These are phyloP conservation scores for Triplophysa yarkandensis DNA, from an alignment of 2,797 vertebrate genomes.

Conservation along the genomic window DNA sequence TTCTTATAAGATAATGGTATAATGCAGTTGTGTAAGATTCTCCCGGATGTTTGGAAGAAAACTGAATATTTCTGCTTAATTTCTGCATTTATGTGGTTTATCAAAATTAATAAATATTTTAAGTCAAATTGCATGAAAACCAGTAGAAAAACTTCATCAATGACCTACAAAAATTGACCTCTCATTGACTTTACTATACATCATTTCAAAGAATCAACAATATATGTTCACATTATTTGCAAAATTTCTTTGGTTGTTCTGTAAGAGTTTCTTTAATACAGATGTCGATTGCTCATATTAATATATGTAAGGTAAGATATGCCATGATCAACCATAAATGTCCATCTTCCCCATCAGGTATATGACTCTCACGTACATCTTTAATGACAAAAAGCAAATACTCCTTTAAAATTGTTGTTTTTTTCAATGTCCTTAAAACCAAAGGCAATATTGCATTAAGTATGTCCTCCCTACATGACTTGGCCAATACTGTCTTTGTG, in stretches of 20 bases:
- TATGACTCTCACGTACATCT: not conserved
- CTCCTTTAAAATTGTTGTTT: too few relatives aligned
- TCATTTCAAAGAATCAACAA: conserved; percentile 8
- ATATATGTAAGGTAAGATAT: not conserved
- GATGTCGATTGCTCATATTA: not conserved
- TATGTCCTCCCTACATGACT: too few relatives aligned
- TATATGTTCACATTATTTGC: not conserved
- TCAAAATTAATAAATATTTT: not conserved
- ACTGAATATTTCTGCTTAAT: not conserved
- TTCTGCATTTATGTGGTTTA: conserved; percentile 7
- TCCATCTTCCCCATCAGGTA: not conserved
- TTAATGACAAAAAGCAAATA: not conserved
- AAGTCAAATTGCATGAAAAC: conserved; percentile 10
- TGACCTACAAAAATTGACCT: not conserved
- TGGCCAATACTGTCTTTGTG: too few relatives aligned
- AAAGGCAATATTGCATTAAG: too few relatives aligned
- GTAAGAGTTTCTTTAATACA: not conserved
- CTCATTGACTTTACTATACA: conserved; percentile 4
- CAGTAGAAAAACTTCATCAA: not conserved
- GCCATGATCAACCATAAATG: not conserved
- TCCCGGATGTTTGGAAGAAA: conserved; percentile 1
- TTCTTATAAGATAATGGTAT: conserved; percentile 12
- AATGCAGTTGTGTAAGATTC: conserved; percentile 23
- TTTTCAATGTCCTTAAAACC: too few relatives aligned
- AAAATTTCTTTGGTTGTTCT: not conserved